Base-by-base conservation (phyloP, 2,113 vertebrate species). In the Rhinoptilus africanus region DNA sequence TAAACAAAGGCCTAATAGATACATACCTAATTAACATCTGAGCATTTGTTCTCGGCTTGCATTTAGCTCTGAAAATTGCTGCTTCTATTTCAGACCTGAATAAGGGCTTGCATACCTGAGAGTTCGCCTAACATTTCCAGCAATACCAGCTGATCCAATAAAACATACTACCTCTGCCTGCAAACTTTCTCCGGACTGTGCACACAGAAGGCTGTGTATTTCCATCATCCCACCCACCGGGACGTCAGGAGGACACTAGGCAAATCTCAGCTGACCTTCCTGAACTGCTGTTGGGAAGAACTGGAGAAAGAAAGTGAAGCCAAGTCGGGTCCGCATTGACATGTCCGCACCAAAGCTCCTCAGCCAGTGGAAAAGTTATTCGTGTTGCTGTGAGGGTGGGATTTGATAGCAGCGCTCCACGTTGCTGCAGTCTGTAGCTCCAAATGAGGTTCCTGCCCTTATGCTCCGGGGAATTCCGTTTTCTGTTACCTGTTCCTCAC, bases 1-100 rank as follows among this genome's bases (percentile, higher is more conserved):
- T 95, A 91, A 93, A 96, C 66, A 93, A 96, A 95, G 45, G 93
- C 81, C 87, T 94, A 95, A 96, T 95, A 94, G 92, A 93, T 85
- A 93, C 81, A 66, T 57, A 85, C 82, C 71, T 88, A 92, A 96
- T 96, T 96, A 96, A 88, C 89, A 95, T 64, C 64, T 77, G 64
- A 96, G 64, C 76, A 0, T 73, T 96, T 93, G 87, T 96, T 96
- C 96, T 76, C 66, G 41, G 85, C 93, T 96, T 92, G 81, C 85
- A 93, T 94, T 79, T 72, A 91, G 89, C 81, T 89, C 74, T 69
- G 92, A 35, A 96, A 95, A 96, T 82, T 94, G 89, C 81, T 95
- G 89, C 85, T 95, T 91, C 89, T 96, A 89, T 96, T 96, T 96
- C 89, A 95, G 87, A 78, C 57, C 73, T 68, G 74, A 79, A 56